Evolutionary conservation across 2,113 vertebrate species (phyloP), one percentile per base, ranked within the genome.

Genomic region (Pyxicephalus adspersus): DNA sequence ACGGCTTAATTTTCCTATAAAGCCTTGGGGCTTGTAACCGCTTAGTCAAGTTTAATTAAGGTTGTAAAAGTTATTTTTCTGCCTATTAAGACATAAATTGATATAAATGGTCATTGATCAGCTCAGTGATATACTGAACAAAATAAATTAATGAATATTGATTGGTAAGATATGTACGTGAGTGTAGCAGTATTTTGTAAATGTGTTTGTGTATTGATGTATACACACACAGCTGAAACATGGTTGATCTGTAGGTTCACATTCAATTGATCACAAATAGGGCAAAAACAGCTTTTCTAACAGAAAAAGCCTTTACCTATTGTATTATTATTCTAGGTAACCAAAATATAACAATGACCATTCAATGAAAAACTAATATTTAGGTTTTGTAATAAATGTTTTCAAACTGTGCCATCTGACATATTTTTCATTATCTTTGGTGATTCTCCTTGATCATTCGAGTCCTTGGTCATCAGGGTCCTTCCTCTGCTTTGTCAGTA

Each of bases 61-160:
- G n/a, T 26, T 29, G 7, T 60, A 66, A 65, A 51, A 16, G n/a
- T 54, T 1, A 45, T 45, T 66, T 65, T 77, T 66, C 63, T 66
- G 61, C 61, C 34, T 77, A 77, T 77, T 77, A 65, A 64, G 18
- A 61, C 61, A 31, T 77, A 54, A 34, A 66, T 66, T 66, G 45
- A 77, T 66, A 66, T 77, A 66, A 77, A 66, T 16, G 29, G 76
- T 51, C 61, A 77, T 77, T 77, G 50, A 77, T 66, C 76, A 77
- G 50, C 45, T 23, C 52, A 52, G 9, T 66, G 28, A 54, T 38
- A 77, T 15, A 18, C 19, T 17, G 8, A 34, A 51, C 63, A 65
- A 17, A 25, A 8, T 19, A 45, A 38, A 66, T 51, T 55, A 64
- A 65, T 77, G 52, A 77, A 34, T 66, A 77, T 77, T 77, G 75